These are phyloP conservation scores for Pelochelys cantorii DNA, from an alignment of 2,797 vertebrate species.

Conservation along the genomic window DNA sequence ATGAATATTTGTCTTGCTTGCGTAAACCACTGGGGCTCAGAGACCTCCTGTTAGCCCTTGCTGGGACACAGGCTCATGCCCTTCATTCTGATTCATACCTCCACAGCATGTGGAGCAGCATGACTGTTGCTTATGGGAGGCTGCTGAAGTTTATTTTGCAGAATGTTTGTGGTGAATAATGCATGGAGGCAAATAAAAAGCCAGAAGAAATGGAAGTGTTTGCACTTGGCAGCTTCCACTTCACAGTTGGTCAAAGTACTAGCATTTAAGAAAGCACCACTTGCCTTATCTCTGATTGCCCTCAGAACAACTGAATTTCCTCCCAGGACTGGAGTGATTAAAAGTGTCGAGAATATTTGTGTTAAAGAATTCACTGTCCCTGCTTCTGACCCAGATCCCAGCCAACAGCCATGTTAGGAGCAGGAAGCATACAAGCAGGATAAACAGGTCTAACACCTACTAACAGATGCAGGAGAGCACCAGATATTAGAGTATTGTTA, in stretches of 20 bases:
- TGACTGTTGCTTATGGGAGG: neutral
- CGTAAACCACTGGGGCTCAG: neutral
- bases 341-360: neutral
- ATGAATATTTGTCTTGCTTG: neutral
- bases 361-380: neutral
- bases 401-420: rapidly evolving
- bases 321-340: neutral
- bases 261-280: neutral
- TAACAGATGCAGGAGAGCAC: neutral
- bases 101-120: neutral
- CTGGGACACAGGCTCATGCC: neutral
- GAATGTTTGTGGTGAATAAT: slow-evolving; percentile 17
- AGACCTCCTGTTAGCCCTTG: neutral
- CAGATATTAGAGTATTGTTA: neutral
- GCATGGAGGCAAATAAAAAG: neutral
- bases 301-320: neutral
- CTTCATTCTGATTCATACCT: neutral
- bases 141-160: neutral
- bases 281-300: neutral
- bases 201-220: neutral
- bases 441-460: slow-evolving; percentile 35
- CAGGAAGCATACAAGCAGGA: slow-evolving; percentile 13
- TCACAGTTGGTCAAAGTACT: neutral
- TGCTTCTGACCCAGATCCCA: neutral
- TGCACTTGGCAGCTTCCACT: neutral